Conservation (phyloP, 2,797 vertebrate species). For the Chelon auratus region DNA sequence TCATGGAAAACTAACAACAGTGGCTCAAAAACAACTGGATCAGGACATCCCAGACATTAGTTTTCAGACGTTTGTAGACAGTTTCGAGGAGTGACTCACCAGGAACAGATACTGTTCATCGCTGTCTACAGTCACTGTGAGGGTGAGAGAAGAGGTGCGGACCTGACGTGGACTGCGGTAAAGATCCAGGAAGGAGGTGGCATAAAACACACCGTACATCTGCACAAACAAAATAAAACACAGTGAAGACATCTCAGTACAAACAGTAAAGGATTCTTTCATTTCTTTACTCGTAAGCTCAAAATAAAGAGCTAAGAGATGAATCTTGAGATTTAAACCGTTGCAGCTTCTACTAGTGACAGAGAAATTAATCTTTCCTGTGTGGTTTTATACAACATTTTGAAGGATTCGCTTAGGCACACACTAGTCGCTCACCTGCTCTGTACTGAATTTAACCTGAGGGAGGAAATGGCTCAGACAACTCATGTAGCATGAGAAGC, state of each 20-base stretch:
- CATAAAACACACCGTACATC: slow-evolving; percentile 93
- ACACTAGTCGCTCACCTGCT: too few relatives aligned
- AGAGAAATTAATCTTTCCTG: neutral
- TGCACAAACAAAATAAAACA: slow-evolving; percentile 60
- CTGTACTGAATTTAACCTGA: too few relatives aligned
- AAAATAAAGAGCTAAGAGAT: neutral
- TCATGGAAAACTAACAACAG: neutral
- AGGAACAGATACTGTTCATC: slow-evolving; percentile 96
- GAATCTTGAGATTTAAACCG: neutral
- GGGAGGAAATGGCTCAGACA: too few relatives aligned
- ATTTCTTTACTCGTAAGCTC: neutral
- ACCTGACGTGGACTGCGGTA: slow-evolving; percentile 87
- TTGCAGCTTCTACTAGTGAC: neutral
- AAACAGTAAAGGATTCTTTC: too few relatives aligned
- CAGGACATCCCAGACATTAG: neutral
- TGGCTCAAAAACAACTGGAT: neutral
- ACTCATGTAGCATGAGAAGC: too few relatives aligned
- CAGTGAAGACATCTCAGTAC: neutral
- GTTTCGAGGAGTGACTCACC: slow-evolving; percentile 77
- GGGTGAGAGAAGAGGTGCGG: slow-evolving; percentile 80
- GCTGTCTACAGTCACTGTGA: slow-evolving; percentile 87
- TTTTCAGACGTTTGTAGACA: neutral
- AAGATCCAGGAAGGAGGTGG: slow-evolving; percentile 94
- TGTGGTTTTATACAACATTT: neutral
- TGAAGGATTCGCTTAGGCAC: neutral